Evolutionary conservation across 2,797 vertebrate genomes (phyloP).

Genomic region (Spheniscus humboldti): DNA sequence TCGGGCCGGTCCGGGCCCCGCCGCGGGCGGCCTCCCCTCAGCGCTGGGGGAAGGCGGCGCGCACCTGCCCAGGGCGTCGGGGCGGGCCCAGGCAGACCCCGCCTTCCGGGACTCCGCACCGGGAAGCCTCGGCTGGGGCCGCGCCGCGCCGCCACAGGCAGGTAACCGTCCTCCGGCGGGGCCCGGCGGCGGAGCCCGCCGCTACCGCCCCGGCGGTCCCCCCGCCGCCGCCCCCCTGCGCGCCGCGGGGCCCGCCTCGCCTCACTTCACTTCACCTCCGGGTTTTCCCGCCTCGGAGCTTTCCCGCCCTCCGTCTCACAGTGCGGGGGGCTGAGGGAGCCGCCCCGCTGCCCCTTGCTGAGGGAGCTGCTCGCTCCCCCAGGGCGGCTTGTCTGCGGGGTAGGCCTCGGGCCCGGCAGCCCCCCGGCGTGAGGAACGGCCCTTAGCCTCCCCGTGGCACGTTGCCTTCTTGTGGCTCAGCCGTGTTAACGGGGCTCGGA

Average conservation of each 20-base stretch:
- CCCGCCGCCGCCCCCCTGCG: no score
- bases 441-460: neutral
- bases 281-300: neutral
- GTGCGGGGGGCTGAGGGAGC: neutral
- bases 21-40: neutral
- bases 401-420: neutral
- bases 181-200: neutral
- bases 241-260: neutral
- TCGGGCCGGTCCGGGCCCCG: neutral
- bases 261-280: neutral
- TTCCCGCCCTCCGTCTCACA: neutral
- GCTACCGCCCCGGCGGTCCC: neutral
- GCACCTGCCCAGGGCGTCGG: constrained; percentile 28
- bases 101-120: constrained; percentile 16
- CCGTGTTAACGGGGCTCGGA: neutral
- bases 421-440: neutral
- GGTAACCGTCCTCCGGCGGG: constrained; percentile 8
- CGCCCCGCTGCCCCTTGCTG: neutral
- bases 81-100: constrained; percentile 28
- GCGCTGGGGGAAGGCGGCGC: neutral
- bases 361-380: neutral
- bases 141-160: constrained; percentile 16
- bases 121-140: constrained; percentile 39
- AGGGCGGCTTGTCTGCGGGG: neutral
- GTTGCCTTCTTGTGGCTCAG: neutral